phyloP scores from a whole-genome alignment of 2,888 invertebrate species.

The Horisme vitalbata region DNA sequence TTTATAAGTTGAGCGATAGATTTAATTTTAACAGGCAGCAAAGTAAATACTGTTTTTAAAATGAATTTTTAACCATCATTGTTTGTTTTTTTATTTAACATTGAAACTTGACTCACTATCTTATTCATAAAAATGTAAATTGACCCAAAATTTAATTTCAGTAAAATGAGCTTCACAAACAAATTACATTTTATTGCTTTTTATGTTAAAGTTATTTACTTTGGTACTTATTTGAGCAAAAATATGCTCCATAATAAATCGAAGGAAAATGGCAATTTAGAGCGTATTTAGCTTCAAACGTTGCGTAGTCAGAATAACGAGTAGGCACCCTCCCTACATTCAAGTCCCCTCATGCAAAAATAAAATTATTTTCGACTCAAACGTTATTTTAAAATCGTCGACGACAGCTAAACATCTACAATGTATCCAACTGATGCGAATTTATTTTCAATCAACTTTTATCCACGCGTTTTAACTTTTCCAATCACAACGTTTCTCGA shows the following conservation, averaged over 20 bases:
- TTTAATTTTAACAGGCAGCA: too few relatives aligned
- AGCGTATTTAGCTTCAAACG: conserved; percentile 63
- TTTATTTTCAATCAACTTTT: conserved; percentile 32
- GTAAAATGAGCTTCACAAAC: conserved; percentile 28
- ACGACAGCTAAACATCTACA: conserved; percentile 39
- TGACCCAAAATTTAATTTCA: conserved; percentile 28
- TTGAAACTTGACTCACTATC: too few relatives aligned
- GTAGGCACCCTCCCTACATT: conserved; percentile 51
- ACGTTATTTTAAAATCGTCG: conserved; percentile 58
- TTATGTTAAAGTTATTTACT: conserved; percentile 35
- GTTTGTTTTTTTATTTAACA: too few relatives aligned
- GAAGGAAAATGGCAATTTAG: conserved; percentile 65
- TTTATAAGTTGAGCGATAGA: too few relatives aligned
- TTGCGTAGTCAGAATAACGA: conserved; percentile 66
- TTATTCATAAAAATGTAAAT: conserved; percentile 22
- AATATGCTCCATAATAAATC: conserved; percentile 36
- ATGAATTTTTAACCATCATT: too few relatives aligned
- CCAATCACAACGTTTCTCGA: conserved; percentile 17
- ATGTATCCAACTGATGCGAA: conserved; percentile 36
- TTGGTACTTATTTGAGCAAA: conserved; percentile 34
- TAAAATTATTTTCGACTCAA: conserved; percentile 64
- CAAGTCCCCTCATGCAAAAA: conserved; percentile 58
- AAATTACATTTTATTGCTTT: conserved; percentile 32
- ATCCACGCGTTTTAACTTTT: conserved; percentile 21
- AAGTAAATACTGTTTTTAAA: too few relatives aligned